phyloP scores from a whole-genome alignment of 2,888 invertebrate species.

The Meliscaeva auricollis region DNA sequence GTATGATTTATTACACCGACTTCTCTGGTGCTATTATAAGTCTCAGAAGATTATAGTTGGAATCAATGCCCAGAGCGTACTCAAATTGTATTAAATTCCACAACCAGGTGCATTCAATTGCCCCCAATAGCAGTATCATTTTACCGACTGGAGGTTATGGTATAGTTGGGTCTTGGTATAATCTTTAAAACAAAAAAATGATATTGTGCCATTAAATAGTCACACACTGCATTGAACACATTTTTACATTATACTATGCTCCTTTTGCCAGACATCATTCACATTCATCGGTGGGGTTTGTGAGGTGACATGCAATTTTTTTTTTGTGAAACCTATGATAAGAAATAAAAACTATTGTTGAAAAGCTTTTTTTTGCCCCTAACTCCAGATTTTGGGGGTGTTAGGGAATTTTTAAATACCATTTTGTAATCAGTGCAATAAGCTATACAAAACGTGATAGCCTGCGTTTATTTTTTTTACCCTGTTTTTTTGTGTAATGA shows the following conservation, averaged over 20 bases:
- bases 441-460: too few relatives aligned
- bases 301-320: too few relatives aligned
- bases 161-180: conserved; percentile 26
- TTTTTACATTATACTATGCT: conserved; percentile 2
- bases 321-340: too few relatives aligned
- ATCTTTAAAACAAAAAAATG: conserved; percentile 22
- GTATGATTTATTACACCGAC: not conserved
- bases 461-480: too few relatives aligned
- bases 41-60: not conserved
- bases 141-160: not conserved
- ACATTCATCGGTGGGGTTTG: too few relatives aligned
- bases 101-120: conserved; percentile 71
- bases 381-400: too few relatives aligned
- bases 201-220: conserved; percentile 31
- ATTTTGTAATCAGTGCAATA: too few relatives aligned
- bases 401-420: too few relatives aligned
- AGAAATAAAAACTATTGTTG: too few relatives aligned
- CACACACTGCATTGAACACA: conserved; percentile 28
- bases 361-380: too few relatives aligned
- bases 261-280: too few relatives aligned
- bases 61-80: conserved; percentile 34
- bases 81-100: conserved; percentile 68
- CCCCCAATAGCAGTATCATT: conserved; percentile 39
- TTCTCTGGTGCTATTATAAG: not conserved
- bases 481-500: too few relatives aligned